phyloP scores from a whole-genome alignment of 2,113 vertebrate genomes.

The Nerophis lumbriciformis region DNA sequence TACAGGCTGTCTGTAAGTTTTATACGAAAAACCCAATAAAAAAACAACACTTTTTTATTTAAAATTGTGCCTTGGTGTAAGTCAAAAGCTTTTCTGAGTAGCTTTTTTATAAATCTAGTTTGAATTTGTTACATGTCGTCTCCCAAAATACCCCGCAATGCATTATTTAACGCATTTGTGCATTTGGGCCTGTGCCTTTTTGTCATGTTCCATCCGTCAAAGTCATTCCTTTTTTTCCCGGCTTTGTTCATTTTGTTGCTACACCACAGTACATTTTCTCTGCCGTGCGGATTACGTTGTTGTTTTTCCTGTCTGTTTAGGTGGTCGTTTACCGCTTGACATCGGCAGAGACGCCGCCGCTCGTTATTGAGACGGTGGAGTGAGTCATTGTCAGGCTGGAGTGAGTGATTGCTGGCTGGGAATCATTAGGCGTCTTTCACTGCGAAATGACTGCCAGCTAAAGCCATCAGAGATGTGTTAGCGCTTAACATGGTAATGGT shows the following conservation, averaged over 20 bases:
- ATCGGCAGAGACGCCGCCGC: conserved; percentile 8
- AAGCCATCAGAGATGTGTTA: too few species aligned
- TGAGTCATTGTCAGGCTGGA: too few species aligned
- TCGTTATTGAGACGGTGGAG: too few species aligned
- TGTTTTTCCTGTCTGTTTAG: conserved; percentile 13
- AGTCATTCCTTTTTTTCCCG: conserved; percentile 26
- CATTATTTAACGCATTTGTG: conserved; percentile 47
- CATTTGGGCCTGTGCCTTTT: conserved; percentile 39
- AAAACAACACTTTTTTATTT: neutral
- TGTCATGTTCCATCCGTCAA: conserved; percentile 46
- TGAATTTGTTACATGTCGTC: conserved; percentile 13
- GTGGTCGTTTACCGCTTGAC: conserved; percentile 30
- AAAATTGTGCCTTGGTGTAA: neutral
- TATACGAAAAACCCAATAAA: too few species aligned
- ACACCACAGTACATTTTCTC: conserved; percentile 6
- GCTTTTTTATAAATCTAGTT: neutral
- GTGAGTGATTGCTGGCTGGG: too few species aligned
- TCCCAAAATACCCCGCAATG: conserved; percentile 25
- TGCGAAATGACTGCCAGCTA: too few species aligned
- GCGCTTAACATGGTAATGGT: too few species aligned
- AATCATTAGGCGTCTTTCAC: too few species aligned
- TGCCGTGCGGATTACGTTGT: neutral
- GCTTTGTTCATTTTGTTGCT: conserved; percentile 27
- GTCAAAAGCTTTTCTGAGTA: neutral
- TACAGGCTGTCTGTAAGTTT: too few species aligned